phyloP scores from a whole-genome alignment of 2,797 vertebrate species.

The Anomalospiza imberbis region DNA sequence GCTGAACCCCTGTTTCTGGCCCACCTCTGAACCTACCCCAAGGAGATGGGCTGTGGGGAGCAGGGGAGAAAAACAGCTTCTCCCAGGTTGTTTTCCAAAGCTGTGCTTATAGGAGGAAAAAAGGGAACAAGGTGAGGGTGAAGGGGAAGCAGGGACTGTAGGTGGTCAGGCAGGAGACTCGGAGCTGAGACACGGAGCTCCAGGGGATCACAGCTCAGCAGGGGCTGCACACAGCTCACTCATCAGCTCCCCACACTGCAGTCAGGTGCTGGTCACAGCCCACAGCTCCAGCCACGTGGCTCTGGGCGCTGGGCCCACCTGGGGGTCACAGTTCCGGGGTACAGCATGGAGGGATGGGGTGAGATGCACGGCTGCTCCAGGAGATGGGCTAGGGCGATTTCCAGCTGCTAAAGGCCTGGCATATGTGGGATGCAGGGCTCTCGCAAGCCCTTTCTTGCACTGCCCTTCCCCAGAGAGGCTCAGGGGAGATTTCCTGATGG shows the following conservation, averaged over 20 bases:
- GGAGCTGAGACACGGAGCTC: not conserved
- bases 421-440: not conserved
- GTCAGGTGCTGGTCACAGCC: not conserved
- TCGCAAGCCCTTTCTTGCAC: not conserved
- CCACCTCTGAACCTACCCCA: not conserved
- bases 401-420: not conserved
- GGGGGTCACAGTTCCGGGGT: not conserved
- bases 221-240: not conserved
- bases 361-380: not conserved
- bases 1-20: not conserved
- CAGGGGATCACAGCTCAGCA: not conserved
- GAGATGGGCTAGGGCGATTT: not conserved
- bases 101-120: not conserved
- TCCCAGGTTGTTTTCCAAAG: not conserved
- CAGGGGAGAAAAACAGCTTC: not conserved
- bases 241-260: not conserved
- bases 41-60: not conserved
- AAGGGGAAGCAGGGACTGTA: not conserved
- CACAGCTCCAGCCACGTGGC: not conserved
- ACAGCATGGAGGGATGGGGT: not conserved
- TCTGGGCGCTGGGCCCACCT: not conserved
- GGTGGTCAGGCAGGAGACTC: not conserved
- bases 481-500: not conserved
- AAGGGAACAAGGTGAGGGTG: not conserved
- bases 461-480: not conserved